phyloP scores from a whole-genome alignment of 2,113 vertebrate genomes.

The Pterophyllum scalare region DNA sequence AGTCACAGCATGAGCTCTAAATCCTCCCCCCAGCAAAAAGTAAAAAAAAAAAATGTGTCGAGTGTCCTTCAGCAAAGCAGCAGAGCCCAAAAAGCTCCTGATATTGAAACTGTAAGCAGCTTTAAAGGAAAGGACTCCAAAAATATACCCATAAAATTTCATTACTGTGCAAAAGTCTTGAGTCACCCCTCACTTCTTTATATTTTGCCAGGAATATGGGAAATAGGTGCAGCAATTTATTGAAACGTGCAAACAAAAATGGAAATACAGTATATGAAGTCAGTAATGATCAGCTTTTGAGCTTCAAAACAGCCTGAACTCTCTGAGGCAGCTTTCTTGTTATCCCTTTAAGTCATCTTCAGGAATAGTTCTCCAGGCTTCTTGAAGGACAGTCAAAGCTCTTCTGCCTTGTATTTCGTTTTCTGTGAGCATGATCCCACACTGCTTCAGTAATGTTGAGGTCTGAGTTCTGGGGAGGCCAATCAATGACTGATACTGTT shows the following conservation, averaged over 20 bases:
- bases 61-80: slow-evolving; percentile 3
- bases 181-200: background rate
- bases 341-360: background rate
- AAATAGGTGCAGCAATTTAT: background rate
- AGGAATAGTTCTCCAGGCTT: background rate
- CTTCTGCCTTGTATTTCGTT: background rate
- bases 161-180: background rate
- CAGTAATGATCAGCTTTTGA: too few relatives aligned
- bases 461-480: background rate
- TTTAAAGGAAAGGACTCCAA: background rate
- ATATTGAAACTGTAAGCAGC: background rate
- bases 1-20: slow-evolving; percentile 2
- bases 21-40: background rate
- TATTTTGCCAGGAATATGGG: background rate
- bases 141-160: background rate
- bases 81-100: background rate
- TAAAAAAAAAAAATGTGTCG: background rate
- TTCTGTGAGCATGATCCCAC: too few relatives aligned
- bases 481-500: background rate
- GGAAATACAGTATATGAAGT: too few relatives aligned
- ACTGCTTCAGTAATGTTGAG: too few relatives aligned
- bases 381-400: background rate
- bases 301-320: background rate
- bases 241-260: background rate
- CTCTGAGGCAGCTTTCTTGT: background rate